Evolutionary conservation across 2,888 invertebrate species (phyloP).

Genomic region (Ormyrus pomaceus): DNA sequence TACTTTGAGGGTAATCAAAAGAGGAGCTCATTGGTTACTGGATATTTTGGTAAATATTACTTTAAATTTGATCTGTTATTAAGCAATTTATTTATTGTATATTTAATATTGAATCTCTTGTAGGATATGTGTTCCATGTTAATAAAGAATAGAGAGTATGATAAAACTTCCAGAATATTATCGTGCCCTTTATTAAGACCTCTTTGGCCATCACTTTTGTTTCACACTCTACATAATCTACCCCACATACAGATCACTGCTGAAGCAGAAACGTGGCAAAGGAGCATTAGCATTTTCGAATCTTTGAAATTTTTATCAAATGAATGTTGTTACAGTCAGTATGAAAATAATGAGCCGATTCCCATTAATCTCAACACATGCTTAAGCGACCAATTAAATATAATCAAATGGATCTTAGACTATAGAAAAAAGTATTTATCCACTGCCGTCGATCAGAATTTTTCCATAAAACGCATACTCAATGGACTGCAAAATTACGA

Average conservation of each 20-base stretch:
- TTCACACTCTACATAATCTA: conserved; percentile 64
- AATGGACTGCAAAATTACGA: conserved; percentile 62
- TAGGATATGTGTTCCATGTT: conserved; percentile 67
- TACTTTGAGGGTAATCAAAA: conserved; percentile 63
- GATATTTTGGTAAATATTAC: conserved; percentile 68
- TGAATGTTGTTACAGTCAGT: conserved; percentile 60
- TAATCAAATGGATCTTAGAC: conserved; percentile 65
- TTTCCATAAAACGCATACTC: conserved; percentile 64
- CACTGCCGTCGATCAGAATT: conserved; percentile 49
- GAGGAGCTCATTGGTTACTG: conserved; percentile 66
- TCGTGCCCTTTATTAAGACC: conserved; percentile 60
- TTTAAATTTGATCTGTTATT: neutral
- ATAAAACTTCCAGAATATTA: conserved; percentile 63
- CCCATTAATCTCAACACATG: conserved; percentile 58
- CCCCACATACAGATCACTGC: conserved; percentile 57
- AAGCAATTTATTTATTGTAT: conserved; percentile 25
- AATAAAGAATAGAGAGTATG: conserved; percentile 60
- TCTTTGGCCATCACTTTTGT: conserved; percentile 68
- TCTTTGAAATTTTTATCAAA: conserved; percentile 64
- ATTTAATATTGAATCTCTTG: conserved; percentile 49
- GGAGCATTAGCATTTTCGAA: conserved; percentile 58
- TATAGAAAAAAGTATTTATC: conserved; percentile 23
- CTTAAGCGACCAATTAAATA: conserved; percentile 62
- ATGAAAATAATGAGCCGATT: conserved; percentile 57
- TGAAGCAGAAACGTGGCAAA: conserved; percentile 56